Percentiles rank a stretch among this genome's conserved stretches.
These are phyloP conservation scores for Uromys caudimaculatus DNA, from an alignment of 2,797 vertebrate species.

Conservation along the genomic window DNA sequence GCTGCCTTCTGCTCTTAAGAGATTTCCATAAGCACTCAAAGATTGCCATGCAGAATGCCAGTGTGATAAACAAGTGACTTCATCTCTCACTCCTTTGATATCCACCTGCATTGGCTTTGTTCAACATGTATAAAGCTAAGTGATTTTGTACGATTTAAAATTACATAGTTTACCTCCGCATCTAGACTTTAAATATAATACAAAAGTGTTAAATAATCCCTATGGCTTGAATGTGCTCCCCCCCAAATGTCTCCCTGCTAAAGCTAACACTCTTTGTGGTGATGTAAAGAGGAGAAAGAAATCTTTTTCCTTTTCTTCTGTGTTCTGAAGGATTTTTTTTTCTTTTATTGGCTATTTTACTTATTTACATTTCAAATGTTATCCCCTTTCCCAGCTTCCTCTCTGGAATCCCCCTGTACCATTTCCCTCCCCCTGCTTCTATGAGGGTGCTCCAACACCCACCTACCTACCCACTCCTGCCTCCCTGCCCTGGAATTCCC, in stretches of 20 bases:
- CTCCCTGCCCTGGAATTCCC: too few relatives aligned
- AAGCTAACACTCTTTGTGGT: background rate
- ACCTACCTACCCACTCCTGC: too few relatives aligned
- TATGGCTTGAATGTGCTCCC: background rate
- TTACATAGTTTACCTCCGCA: conserved; percentile 16
- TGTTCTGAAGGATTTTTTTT: too few relatives aligned
- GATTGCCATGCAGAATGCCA: background rate
- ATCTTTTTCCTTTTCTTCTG: too few relatives aligned
- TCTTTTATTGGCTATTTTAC: too few relatives aligned
- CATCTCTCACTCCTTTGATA: background rate
- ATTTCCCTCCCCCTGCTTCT: too few relatives aligned
- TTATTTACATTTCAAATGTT: too few relatives aligned
- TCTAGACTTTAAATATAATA: conserved; percentile 18
- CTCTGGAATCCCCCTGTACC: too few relatives aligned
- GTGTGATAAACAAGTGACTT: background rate
- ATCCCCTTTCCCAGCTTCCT: too few relatives aligned
- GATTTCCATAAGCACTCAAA: conserved; percentile 38
- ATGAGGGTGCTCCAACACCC: too few relatives aligned
- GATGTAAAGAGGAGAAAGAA: background rate
- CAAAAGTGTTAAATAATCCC: background rate
- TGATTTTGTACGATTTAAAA: background rate
- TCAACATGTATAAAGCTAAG: background rate
- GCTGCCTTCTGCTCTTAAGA: conserved; percentile 8
- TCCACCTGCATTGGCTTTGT: background rate
- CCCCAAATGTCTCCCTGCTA: background rate